These are phyloP conservation scores for Microtus montanus DNA, from an alignment of 2,113 vertebrate species.

Conservation along the genomic window DNA sequence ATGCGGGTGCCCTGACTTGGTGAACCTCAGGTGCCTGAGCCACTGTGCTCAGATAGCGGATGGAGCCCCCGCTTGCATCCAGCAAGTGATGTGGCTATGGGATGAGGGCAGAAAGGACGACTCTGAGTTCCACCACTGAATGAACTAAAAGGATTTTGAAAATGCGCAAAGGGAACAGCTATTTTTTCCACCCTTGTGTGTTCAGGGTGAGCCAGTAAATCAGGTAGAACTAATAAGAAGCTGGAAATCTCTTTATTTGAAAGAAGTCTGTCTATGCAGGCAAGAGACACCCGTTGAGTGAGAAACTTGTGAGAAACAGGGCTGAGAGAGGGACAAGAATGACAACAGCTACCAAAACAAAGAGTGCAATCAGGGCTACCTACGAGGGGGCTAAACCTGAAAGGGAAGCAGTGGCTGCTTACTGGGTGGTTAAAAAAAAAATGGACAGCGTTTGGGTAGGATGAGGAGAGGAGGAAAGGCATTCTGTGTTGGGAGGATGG, in stretches of 20 bases:
- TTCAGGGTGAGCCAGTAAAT: neutral
- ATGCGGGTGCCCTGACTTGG: neutral
- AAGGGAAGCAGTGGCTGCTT: neutral
- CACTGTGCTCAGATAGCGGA: neutral
- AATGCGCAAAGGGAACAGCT: neutral
- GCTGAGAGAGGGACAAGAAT: neutral
- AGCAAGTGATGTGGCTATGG: neutral
- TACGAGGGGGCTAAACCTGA: neutral
- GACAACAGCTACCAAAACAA: neutral
- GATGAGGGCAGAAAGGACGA: neutral
- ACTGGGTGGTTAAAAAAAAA: neutral
- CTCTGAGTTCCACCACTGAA: neutral
- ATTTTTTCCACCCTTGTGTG: neutral
- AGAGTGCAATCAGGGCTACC: neutral
- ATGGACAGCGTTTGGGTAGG: neutral
- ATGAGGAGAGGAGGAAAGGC: neutral
- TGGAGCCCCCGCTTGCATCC: neutral
- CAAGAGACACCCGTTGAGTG: neutral
- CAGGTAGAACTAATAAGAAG: neutral
- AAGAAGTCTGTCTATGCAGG: neutral
- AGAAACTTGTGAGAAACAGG: neutral
- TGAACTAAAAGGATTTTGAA: neutral
- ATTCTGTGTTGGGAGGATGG: neutral
- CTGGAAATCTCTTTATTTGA: neutral
- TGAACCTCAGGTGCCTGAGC: neutral